Conservation (phyloP, 2,888 invertebrate genomes). For the Clitarchus hookeri region DNA sequence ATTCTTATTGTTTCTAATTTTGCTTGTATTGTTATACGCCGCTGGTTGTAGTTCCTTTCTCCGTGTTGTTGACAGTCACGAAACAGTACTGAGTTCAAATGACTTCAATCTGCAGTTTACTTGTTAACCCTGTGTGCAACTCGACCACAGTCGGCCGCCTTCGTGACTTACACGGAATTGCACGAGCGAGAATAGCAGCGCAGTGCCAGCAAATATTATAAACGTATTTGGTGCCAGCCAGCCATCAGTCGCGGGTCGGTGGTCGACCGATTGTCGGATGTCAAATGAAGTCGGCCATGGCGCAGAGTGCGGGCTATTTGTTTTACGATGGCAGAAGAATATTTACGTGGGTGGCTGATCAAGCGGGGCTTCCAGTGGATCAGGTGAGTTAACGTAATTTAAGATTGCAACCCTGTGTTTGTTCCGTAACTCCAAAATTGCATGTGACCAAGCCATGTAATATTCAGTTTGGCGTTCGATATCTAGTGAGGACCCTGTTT, state of each 20-base stretch:
- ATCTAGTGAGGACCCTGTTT: not conserved
- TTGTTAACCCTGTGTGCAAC: not conserved
- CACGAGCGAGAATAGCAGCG: not conserved
- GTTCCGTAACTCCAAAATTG: not conserved
- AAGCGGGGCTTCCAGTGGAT: constrained; percentile 75
- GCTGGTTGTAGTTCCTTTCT: too few species aligned
- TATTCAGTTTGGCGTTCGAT: not conserved
- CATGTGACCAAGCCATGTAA: not conserved
- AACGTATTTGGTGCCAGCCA: too few species aligned
- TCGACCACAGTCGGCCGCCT: not conserved
- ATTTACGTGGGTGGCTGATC: constrained; percentile 70
- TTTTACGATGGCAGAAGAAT: constrained; percentile 73
- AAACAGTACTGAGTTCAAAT: too few species aligned
- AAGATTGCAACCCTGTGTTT: not conserved
- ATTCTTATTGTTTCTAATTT: too few species aligned
- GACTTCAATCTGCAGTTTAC: too few species aligned
- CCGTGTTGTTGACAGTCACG: too few species aligned
- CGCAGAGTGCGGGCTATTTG: constrained; percentile 28
- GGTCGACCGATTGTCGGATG: not conserved
- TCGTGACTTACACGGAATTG: not conserved
- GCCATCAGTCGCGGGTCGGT: not conserved
- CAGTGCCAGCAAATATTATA: too few species aligned
- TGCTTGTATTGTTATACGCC: too few species aligned
- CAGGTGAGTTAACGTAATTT: constrained; percentile 62
- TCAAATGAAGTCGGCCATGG: not conserved